These are phyloP conservation scores for Deroptyus accipitrinus DNA, from an alignment of 2,113 vertebrate species.

Conservation along the genomic window DNA sequence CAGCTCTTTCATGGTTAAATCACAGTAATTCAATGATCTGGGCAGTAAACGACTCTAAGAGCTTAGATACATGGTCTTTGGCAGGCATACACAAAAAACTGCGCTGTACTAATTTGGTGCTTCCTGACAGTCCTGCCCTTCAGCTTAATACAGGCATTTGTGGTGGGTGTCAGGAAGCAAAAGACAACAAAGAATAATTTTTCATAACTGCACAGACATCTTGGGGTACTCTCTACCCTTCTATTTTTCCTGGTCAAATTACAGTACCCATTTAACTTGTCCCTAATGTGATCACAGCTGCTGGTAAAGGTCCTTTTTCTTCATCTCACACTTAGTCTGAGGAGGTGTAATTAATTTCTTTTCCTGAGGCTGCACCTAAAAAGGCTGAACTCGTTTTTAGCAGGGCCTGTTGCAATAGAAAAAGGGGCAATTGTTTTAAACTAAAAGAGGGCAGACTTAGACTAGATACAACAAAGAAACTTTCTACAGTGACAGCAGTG, in stretches of 20 bases:
- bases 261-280: not conserved
- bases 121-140: not conserved
- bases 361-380: not conserved
- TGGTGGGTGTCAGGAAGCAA: not conserved
- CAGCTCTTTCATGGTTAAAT: not conserved
- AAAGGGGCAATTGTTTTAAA: not conserved
- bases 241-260: not conserved
- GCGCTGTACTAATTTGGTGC: not conserved
- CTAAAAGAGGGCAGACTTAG: not conserved
- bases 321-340: not conserved
- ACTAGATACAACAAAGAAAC: not conserved
- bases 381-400: not conserved
- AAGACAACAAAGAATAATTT: not conserved
- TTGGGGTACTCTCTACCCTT: not conserved
- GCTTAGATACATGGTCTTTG: not conserved
- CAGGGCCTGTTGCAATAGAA: not conserved
- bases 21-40: not conserved
- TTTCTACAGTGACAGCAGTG: not conserved
- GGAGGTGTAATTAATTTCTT: not conserved
- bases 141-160: not conserved
- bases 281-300: not conserved
- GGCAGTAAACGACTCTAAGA: not conserved
- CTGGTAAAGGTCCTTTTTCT: not conserved
- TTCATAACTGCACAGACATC: not conserved
- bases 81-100: not conserved